phyloP scores from a whole-genome alignment of 92 coral and sea anemone genomes.

The Diadumene lineata region DNA sequence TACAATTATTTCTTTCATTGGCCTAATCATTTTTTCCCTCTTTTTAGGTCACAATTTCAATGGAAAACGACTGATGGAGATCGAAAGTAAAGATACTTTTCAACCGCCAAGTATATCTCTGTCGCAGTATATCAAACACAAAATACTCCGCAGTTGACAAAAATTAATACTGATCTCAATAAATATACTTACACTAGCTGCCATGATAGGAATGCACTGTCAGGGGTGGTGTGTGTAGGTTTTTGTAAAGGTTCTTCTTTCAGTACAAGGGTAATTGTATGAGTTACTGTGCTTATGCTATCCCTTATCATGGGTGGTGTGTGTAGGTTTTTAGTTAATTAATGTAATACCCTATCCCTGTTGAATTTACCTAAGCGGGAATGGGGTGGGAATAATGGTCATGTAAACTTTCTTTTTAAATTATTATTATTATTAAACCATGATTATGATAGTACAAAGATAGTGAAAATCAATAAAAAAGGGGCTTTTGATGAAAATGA shows the following conservation, averaged over 20 bases:
- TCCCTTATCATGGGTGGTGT: no score
- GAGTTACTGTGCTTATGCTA: no score
- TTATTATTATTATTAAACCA: no score
- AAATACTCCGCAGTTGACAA: no score
- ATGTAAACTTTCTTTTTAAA: no score
- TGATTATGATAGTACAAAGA: not conserved
- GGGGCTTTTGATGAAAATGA: no score
- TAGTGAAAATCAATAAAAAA: not conserved
- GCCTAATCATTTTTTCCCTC: not conserved
- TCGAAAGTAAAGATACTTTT: slow-evolving; percentile 53
- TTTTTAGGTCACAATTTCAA: slow-evolving; percentile 41
- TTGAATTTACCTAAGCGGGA: no score
- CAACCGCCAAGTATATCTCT: slow-evolving; percentile 59
- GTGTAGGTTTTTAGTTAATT: no score
- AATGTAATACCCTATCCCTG: no score
- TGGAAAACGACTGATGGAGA: slow-evolving; percentile 70
- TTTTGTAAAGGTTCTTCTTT: not conserved
- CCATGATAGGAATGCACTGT: not conserved
- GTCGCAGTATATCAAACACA: slow-evolving; percentile 77
- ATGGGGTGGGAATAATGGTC: no score
- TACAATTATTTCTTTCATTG: no score
- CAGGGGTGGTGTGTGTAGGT: not conserved
- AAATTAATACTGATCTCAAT: no score
- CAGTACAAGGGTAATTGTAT: not conserved
- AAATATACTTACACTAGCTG: not conserved